Evolutionary conservation across 2,797 vertebrate genomes (phyloP).

Genomic region (Heterohyrax brucei): DNA sequence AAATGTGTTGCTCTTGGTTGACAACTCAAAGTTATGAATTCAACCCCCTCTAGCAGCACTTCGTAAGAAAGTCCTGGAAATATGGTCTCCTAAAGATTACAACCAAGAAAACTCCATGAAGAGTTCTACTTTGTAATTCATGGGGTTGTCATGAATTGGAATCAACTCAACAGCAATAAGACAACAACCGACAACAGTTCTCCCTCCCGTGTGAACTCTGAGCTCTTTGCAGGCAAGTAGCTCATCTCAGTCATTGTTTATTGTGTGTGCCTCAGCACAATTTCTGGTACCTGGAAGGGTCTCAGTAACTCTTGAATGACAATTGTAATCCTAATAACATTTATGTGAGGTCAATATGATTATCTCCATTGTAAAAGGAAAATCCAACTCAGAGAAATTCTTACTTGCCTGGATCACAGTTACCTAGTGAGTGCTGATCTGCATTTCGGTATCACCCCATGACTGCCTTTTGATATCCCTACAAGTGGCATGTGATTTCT

Average conservation of each 20-base stretch:
- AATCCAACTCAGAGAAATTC: background rate
- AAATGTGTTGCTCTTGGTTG: background rate
- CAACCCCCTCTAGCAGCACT: background rate
- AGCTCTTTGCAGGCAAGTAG: background rate
- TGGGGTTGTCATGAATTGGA: background rate
- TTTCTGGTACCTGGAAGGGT: background rate
- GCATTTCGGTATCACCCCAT: background rate
- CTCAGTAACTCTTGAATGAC: background rate
- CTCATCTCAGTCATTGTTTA: background rate
- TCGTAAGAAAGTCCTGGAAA: background rate
- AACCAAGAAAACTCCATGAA: background rate
- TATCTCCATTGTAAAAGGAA: background rate
- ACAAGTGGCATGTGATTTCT: constrained; percentile 33
- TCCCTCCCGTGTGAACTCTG: fast-evolving
- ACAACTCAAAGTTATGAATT: background rate
- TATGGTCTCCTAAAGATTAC: background rate
- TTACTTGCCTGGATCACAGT: background rate
- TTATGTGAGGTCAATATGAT: fast-evolving
- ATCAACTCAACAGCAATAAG: background rate
- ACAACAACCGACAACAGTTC: background rate
- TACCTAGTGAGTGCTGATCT: background rate
- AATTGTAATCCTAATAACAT: too few relatives aligned
- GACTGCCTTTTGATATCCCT: constrained; percentile 4
- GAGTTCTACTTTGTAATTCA: background rate
- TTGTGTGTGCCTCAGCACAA: background rate